Conservation (phyloP, 2,113 vertebrate genomes). For the Butorides virescens region DNA sequence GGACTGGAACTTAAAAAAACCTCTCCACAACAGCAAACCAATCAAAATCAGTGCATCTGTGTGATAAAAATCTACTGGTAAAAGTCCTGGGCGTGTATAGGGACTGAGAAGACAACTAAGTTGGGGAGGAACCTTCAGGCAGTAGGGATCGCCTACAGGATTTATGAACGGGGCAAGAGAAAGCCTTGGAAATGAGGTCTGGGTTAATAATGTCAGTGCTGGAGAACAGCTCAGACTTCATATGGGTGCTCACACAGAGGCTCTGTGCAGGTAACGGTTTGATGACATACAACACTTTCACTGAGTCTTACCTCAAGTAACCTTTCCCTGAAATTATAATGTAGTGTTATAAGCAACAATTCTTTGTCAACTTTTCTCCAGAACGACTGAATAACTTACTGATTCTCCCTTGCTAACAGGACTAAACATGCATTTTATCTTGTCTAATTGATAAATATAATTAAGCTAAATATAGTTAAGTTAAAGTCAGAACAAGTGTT, state of each 20-base stretch:
- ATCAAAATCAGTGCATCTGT: not conserved
- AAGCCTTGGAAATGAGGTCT: not conserved
- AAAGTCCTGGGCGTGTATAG: not conserved
- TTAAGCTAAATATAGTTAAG: conserved; percentile 1
- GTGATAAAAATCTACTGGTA: not conserved
- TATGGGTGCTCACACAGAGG: not conserved
- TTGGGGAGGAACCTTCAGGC: not conserved
- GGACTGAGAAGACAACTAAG: not conserved
- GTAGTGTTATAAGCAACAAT: not conserved
- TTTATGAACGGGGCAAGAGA: not conserved
- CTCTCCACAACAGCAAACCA: not conserved
- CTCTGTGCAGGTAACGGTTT: not conserved
- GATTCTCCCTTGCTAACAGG: not conserved
- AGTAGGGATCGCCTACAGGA: not conserved
- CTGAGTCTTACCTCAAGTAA: not conserved
- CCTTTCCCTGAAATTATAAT: not conserved
- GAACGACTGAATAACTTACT: not conserved
- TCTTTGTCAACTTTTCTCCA: not conserved
- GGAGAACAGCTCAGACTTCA: not conserved
- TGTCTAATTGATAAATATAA: not conserved
- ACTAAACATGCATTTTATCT: not conserved
- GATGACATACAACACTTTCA: not conserved
- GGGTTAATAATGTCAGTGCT: not conserved
- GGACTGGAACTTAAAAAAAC: not conserved
- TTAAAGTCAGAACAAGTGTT: not conserved